Conservation (phyloP, 2,888 invertebrate genomes). For the Pollenia amentaria region DNA sequence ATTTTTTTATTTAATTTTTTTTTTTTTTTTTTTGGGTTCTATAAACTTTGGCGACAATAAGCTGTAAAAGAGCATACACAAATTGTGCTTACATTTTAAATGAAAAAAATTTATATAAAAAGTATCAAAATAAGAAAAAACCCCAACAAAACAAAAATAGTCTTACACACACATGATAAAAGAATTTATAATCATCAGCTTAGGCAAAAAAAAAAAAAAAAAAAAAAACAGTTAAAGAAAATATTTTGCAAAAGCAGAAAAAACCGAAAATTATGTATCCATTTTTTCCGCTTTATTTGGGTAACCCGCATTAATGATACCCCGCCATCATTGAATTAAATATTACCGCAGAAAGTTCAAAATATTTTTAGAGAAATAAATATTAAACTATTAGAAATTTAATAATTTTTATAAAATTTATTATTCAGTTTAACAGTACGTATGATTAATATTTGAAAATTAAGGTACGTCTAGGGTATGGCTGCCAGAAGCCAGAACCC, state of each 20-base stretch:
- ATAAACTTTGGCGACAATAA: slow-evolving; percentile 36
- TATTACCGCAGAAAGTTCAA: no score
- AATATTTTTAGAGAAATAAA: no score
- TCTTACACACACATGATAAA: slow-evolving; percentile 24
- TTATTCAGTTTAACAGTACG: no score
- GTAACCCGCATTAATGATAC: no score
- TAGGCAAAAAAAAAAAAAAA: slow-evolving; percentile 19
- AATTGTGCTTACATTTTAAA: not conserved
- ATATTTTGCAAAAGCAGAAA: not conserved
- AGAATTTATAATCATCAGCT: slow-evolving; percentile 22
- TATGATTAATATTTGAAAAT: no score
- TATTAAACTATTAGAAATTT: no score
- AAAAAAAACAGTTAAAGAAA: not conserved
- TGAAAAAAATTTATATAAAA: not conserved
- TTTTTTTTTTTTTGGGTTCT: not conserved
- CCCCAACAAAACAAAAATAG: slow-evolving; percentile 30
- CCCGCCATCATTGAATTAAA: no score
- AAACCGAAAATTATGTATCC: no score
- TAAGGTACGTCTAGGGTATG: no score
- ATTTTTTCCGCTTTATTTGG: no score
- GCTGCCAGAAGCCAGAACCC: no score
- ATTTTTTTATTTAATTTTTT: not conserved
- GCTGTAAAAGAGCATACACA: slow-evolving; percentile 31
- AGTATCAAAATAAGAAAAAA: not conserved
- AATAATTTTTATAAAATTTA: no score